Evolutionary conservation across 2,797 vertebrate species (phyloP), one percentile per base, ranked within the genome.

Genomic region (Ciconia nigra): DNA sequence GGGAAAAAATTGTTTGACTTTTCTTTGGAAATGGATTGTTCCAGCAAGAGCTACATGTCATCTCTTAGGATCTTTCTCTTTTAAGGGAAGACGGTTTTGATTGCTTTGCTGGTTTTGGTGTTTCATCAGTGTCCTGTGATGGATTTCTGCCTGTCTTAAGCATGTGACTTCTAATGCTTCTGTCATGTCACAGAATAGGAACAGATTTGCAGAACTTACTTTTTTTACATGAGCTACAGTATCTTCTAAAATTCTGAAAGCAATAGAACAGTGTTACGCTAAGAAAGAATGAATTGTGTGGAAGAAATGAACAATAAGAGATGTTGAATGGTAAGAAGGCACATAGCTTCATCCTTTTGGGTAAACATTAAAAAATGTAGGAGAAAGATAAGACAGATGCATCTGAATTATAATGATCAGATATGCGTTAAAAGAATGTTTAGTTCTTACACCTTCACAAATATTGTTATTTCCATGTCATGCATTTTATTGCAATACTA

Each of bases 131-230:
- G 31, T 52, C 77, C 39, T 79, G 25, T 82, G 70, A 51, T 78
- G 33, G 49, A 94, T 88, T 95, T 94, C 58, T 86, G 67, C 93
- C 21, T 89, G 22, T 86, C n/a, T 62, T 62, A 51, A 67, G 49
- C 76, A 37, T 65, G 70, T 96, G 83, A 91, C 70, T 82, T 78
- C 5, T 71, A 59, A 49, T 62, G 62, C 24, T 76, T 84, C 42
- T 83, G 63, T 59, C 66, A 14, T 72, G 42, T 33, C 0, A 0
- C 66, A 58, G 58, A 93, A 49, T n/a, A 57, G 65, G 33, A 93
- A 59, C 35, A 51, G 71, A 65, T 86, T 80, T 95, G 70, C 41
- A 78, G 71, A 91, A 96, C 31, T 83, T 80, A 14, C 14, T 52
- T 26, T 49, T 49, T 49, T 49, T 49, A 49, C 47, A 39, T 25